Base-by-base conservation (phyloP, 23 tunicate species). In the Ascidia mentula region DNA sequence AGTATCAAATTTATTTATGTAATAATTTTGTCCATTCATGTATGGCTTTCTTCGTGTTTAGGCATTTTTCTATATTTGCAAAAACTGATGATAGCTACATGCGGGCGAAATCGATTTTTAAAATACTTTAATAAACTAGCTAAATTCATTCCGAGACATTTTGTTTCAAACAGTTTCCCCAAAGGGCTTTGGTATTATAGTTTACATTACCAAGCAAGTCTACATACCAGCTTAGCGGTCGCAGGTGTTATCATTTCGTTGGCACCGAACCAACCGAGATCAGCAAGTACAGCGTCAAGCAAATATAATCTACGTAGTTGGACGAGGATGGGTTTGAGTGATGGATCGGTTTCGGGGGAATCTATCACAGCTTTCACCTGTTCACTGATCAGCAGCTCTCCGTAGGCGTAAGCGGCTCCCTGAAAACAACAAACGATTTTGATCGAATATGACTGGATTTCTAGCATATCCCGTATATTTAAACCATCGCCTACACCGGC, bases 251-350 rank as follows among this genome's bases (percentile, higher is more conserved):
- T 82, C 37, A 92, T 60, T 69, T 87, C 85, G 38, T 87, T 87
- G 22, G 89, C 77, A 8, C 86, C 86, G 37, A 92, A 92, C 97
- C 97, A 92, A 18, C 97, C 97, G 0, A 92, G 74, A 83, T 92
- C 97, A 15, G 89, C 72, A 32, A 40, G 86, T 32, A 92, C 85
- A 17, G 92, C 82, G 36, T 92, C 97, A 7, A 92, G 85, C 20
- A 92, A 40, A 59, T 38, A 92, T 40, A 92, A 72, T 9, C 91
- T 88, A 18, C 89, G 73, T 32, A 92, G 31, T 76, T 87, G 40
- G 12, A 73, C 31, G 31, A 92, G 45, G 32, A 92, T 87, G 0
- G 97, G 89, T 45, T 92, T 92, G 35, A 92, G 71, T 3, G 97
- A 91, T 22, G 80, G 26, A 40, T 92, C 82, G 20, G 83, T 74